Base-by-base conservation (phyloP, 2,797 vertebrate species). In the Siniperca obscura region DNA sequence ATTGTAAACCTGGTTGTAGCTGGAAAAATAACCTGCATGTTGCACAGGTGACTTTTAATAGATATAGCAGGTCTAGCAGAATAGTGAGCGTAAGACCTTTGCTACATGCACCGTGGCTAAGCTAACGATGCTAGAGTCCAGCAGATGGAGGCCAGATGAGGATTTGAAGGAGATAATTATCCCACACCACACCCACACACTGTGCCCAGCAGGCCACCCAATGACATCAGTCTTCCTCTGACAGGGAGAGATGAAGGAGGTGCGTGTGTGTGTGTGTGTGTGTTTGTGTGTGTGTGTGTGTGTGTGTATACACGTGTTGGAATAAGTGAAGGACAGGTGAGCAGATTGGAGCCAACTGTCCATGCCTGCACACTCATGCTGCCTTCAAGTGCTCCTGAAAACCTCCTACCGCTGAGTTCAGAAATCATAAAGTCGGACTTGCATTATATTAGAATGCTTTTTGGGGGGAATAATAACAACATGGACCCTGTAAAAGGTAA, bases 101-200 rank as follows among this genome's bases (percentile, higher is more conserved):
- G 53, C 64, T 56, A 46, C 40, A 44, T 44, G 59, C 22, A 11
- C 36, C 70, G 81, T 4, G 80, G 85, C 75, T 48, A 55, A 57
- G 90, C 70, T 70, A 83, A 80, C 74, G 4, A 2, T 21, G 72
- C 76, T 46, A 6, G 36, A 76, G 76, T 82, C 78, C 73, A 75
- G 82, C 91, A 92, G 91, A 91, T 89, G 89, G 91, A 86, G 84
- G 40, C 82, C 89, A 92, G 89, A 90, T 87, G 89, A 92, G 81
- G 75, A 81, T 90, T 85, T 88, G 82, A 86, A 80, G 73, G 57
- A 83, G 83, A 78, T 91, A 85, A 93, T 93, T 78, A 91, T 74
- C 79, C 87, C 9, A 83, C 72, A 50, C 87, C 90, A 80, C 89
- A 76, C 87, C 90, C 82, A 81, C 86, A 85, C 71, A 30, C 76